These are phyloP conservation scores for Strigamia crassipes DNA, from an alignment of 2,888 invertebrate genomes.

Conservation along the genomic window DNA sequence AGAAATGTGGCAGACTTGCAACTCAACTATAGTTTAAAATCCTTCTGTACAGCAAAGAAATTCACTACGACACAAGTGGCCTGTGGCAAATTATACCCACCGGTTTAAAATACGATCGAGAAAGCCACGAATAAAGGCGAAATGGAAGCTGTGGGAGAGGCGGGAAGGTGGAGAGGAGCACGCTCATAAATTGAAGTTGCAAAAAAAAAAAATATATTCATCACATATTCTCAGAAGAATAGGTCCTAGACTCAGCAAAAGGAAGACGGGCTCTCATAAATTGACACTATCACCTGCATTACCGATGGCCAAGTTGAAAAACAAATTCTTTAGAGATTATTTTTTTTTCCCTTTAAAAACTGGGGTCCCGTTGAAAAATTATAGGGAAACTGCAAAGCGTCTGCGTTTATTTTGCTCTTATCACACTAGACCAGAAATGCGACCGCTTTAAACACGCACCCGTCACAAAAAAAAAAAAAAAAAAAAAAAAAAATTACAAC, in stretches of 20 bases:
- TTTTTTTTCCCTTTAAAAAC: not conserved
- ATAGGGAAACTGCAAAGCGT: constrained; percentile 17
- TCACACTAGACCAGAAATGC: constrained; percentile 18
- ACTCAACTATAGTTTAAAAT: constrained; percentile 8
- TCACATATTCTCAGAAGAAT: constrained; percentile 15
- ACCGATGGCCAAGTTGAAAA: constrained; percentile 27
- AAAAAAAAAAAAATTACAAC: constrained; percentile 27
- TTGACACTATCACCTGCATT: constrained; percentile 34
- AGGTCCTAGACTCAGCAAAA: constrained; percentile 19
- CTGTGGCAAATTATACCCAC: constrained; percentile 34
- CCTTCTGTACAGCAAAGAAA: constrained; percentile 10
- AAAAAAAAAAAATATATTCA: constrained; percentile 25
- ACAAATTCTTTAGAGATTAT: constrained; percentile 17
- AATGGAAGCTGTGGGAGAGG: not conserved
- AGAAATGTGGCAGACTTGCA: not conserved
- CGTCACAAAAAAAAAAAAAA: not conserved
- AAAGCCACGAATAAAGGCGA: not conserved
- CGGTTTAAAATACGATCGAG: constrained; percentile 32
- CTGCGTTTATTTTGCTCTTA: constrained; percentile 28
- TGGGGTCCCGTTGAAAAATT: constrained; percentile 15
- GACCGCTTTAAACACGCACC: not conserved
- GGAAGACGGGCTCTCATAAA: constrained; percentile 19
- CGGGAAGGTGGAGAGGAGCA: not conserved
- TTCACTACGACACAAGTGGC: constrained; percentile 21
- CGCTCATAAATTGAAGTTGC: not conserved